Evolutionary conservation across 2,797 vertebrate species (phyloP).

Genomic region (Chlorospingus flavigularis): DNA sequence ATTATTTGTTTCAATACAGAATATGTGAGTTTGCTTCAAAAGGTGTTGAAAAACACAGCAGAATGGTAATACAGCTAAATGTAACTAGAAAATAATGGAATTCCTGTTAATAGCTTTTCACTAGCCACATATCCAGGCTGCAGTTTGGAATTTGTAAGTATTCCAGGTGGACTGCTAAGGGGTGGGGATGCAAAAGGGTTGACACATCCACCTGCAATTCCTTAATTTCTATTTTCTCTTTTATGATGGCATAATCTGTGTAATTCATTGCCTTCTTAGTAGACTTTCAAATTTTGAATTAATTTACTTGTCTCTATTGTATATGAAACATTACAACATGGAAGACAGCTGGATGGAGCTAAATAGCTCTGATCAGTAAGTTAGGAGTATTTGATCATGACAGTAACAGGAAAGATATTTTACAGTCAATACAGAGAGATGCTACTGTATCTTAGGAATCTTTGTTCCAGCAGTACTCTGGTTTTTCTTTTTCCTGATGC

Average conservation of each 20-base stretch:
- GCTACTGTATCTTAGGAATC: background rate
- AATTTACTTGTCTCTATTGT: background rate
- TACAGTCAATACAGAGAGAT: background rate
- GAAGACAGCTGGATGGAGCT: background rate
- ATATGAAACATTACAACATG: background rate
- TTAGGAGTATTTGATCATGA: background rate
- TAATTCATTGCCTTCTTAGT: background rate
- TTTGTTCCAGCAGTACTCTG: background rate
- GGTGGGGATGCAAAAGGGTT: background rate
- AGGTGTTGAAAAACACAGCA: background rate
- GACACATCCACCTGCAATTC: background rate
- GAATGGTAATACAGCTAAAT: background rate
- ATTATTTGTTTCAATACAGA: background rate
- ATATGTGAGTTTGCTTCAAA: background rate
- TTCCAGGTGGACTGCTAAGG: background rate
- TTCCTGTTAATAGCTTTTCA: slow-evolving; percentile 35
- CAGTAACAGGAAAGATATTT: background rate
- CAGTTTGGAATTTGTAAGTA: background rate
- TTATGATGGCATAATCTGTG: background rate
- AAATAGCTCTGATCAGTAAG: background rate
- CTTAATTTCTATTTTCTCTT: background rate
- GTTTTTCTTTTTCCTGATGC: background rate
- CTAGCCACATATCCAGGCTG: slow-evolving; percentile 1
- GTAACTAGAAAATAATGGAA: slow-evolving; percentile 20
- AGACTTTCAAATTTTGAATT: background rate